Base-by-base conservation (phyloP, 1,140 invertebrate species). In the Tenebrio molitor region DNA sequence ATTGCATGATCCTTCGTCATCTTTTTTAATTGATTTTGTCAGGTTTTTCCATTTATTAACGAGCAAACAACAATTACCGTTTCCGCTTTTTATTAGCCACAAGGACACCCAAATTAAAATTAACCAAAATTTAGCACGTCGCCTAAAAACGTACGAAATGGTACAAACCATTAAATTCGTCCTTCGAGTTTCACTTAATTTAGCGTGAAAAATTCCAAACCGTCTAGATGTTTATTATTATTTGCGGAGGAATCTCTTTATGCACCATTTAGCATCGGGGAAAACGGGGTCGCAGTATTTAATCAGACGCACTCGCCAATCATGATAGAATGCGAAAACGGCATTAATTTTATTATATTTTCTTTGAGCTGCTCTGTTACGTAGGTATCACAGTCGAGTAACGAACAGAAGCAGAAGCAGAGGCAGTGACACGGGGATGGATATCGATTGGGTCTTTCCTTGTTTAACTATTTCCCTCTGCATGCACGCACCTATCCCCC, bases 381-480 rank as follows among this genome's bases (percentile, higher is more conserved):
- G 2, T 39, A 7, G n/a, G 36, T 39, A n/a, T 39, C 4, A 2
- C 36, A 3, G 12, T n/a, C 5, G 4, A 39, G 12, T 39, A 39
- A 39, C 36, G 36, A 39, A 39, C 36, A 39, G 36, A 39, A 39
- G 36, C 36, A 39, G 12, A 12, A 39, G 29, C 29, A 21, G 15
- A 46, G 19, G 50, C 23, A 58, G 21, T 58, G 50, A 46, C 42
- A 46, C 14, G 5, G 42, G 15, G n/a, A 58, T 50, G 19, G 23
- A 2, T 58, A 58, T 58, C 50, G 50, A 58, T 58, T 58, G 50
- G 23, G n/a, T 23, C 29, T 58, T 29, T 29, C 21, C 50, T 58
- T 58, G 50, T 58, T 25, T 58, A 58, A 58, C 50, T 58, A 58
- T 58, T 58, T 58, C 21, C 21, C 50, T 58, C 50, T 58, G 50